Base-by-base conservation (phyloP, 2,888 invertebrate species). In the Drosophila kanekoi region DNA sequence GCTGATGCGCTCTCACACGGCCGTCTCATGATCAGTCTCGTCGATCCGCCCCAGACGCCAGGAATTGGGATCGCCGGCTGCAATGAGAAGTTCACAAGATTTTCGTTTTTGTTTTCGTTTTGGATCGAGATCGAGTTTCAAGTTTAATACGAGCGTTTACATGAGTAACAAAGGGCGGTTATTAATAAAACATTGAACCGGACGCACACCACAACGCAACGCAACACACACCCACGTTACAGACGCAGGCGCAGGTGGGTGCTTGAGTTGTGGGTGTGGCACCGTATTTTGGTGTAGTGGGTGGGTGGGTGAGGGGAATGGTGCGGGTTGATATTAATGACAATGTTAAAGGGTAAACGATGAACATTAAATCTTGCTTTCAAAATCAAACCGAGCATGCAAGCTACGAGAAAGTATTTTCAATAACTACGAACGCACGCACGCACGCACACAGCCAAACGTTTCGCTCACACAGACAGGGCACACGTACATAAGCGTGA, bases 1-100 rank as follows among this genome's bases (percentile, higher is more conserved):
- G 35, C 41, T 44, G 56, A 49, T 35, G 63, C 77, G 65, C 79
- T 86, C 79, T 95, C 94, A 96, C 92, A 96, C 96, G 77, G 96
- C 95, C 91, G 96, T 96, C 93, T 96, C 96, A 91, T 96, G 96
- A 90, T 96, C 96, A 79, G 95, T 94, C 93, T 96, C 96, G 92
- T 96, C 96, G 93, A 96, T 96, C 90, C 96, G 94, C 77, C 96
- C 96, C 85, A 96, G 94, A 72, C 96, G 94, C 96, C 96, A 96
- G 76, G 96, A 96, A 92, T 96, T 96, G 65, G 96, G 95, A 93
- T 96, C 96, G 73, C 95, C 94, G 79, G 95, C 95, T 95, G 82
- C 37, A 90, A 87, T 38, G 33, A 35, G 44, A 60, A 43, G 14
- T 40, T 23, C 2, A 44, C 3, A 28, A n/a, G 3, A 23, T 16